Conservation (phyloP, 2,888 invertebrate species). For the Phengaris alcon region DNA sequence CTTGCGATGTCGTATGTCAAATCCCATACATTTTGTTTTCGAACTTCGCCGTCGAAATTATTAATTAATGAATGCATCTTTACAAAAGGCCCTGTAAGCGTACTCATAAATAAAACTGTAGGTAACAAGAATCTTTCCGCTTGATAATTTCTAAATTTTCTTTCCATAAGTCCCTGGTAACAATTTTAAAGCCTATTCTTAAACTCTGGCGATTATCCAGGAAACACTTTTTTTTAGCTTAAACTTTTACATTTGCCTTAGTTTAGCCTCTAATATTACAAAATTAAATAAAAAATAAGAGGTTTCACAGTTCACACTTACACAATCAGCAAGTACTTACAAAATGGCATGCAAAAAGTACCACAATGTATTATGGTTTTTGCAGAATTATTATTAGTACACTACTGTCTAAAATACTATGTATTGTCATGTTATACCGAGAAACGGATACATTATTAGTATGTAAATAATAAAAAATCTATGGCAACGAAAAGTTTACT, state of each 20-base stretch:
- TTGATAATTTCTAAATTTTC: too few species aligned
- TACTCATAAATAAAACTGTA: not conserved
- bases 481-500: not conserved
- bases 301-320: not conserved
- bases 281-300: not conserved
- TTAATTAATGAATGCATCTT: too few species aligned
- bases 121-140: too few species aligned
- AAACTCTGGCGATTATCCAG: not conserved
- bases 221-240: not conserved
- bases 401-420: too few species aligned
- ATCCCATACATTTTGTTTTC: too few species aligned
- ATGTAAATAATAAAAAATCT: not conserved
- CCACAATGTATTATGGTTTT: too few species aligned
- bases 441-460: too few species aligned
- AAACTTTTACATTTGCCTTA: not conserved
- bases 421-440: too few species aligned
- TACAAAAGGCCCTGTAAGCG: not conserved
- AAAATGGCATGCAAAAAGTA: not conserved
- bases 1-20: too few species aligned
- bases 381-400: too few species aligned
- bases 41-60: too few species aligned
- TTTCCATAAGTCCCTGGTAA: too few species aligned
- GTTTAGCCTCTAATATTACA: not conserved
- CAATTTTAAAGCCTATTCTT: not conserved
- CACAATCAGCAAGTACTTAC: not conserved